phyloP scores from a whole-genome alignment of 2,888 invertebrate genomes.

The Exephanes ischioxanthus region DNA sequence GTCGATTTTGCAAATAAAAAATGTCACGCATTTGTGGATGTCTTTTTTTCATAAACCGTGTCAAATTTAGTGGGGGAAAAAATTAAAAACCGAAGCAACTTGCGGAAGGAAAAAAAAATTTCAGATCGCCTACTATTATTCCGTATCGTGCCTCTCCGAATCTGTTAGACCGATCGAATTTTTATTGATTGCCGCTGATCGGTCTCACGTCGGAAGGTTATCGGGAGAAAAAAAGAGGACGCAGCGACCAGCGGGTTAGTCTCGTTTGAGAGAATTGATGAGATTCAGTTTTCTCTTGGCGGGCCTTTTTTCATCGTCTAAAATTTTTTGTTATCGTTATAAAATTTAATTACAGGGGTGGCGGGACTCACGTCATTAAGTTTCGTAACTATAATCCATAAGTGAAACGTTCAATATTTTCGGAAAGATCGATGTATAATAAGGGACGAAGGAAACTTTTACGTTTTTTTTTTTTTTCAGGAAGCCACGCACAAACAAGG shows the following conservation, averaged over 20 bases:
- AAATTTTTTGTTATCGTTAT: slow-evolving; percentile 46
- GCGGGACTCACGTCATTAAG: slow-evolving; percentile 42
- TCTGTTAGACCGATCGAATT: slow-evolving; percentile 25
- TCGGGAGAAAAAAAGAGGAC: slow-evolving; percentile 28
- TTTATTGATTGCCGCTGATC: slow-evolving; percentile 53
- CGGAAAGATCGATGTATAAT: slow-evolving; percentile 31
- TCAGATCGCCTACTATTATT: neutral
- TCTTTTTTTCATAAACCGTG: neutral
- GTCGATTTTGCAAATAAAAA: neutral
- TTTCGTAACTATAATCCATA: slow-evolving; percentile 56
- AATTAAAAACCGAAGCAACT: neutral
- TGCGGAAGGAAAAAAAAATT: neutral
- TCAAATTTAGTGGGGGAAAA: neutral
- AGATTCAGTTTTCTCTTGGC: slow-evolving; percentile 36
- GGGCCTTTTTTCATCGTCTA: slow-evolving; percentile 1
- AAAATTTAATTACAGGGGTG: slow-evolving; percentile 63
- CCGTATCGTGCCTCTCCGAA: neutral
- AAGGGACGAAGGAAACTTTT: slow-evolving; percentile 21
- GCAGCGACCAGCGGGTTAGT: slow-evolving; percentile 8
- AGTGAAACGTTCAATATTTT: slow-evolving; percentile 51
- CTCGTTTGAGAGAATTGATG: slow-evolving; percentile 66
- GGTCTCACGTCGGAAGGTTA: slow-evolving; percentile 47
- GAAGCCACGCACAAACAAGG: slow-evolving; percentile 45
- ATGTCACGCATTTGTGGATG: neutral
- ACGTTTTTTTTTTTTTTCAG: slow-evolving; percentile 14